phyloP scores from a whole-genome alignment of 2,113 vertebrate species.

The Pseudonaja textilis region DNA sequence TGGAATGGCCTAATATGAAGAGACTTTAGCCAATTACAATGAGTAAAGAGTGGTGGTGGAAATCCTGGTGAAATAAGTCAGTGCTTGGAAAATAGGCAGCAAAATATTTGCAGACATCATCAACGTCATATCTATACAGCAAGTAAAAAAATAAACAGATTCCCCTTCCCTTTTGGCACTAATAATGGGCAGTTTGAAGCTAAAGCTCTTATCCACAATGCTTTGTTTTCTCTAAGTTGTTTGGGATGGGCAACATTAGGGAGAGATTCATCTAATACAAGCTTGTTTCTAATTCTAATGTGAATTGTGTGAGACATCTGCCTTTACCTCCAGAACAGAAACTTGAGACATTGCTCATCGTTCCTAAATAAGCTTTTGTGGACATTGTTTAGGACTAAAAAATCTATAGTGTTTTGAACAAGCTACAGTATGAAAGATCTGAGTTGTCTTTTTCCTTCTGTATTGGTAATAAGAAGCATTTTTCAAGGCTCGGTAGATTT shows the following conservation, averaged over 20 bases:
- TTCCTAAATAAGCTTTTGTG: not conserved
- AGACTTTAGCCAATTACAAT: no score
- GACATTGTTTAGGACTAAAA: not conserved
- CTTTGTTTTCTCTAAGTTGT: not conserved
- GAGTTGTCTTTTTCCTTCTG: not conserved
- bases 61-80: not conserved
- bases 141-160: not conserved
- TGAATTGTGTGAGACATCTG: not conserved
- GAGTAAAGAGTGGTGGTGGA: no score
- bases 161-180: not conserved
- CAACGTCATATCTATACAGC: not conserved
- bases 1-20: not conserved
- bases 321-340: not conserved
- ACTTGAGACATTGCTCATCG: not conserved
- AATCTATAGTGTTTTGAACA: not conserved
- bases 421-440: not conserved
- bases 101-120: not conserved
- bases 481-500: conserved; percentile 3
- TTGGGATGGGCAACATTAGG: not conserved
- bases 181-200: not conserved
- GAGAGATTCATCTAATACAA: not conserved
- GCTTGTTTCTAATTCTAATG: not conserved
- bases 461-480: not conserved
- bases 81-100: not conserved
- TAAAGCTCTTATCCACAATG: not conserved